Base-by-base conservation (phyloP, 1,140 invertebrate genomes). In the Pomacea maculata region DNA sequence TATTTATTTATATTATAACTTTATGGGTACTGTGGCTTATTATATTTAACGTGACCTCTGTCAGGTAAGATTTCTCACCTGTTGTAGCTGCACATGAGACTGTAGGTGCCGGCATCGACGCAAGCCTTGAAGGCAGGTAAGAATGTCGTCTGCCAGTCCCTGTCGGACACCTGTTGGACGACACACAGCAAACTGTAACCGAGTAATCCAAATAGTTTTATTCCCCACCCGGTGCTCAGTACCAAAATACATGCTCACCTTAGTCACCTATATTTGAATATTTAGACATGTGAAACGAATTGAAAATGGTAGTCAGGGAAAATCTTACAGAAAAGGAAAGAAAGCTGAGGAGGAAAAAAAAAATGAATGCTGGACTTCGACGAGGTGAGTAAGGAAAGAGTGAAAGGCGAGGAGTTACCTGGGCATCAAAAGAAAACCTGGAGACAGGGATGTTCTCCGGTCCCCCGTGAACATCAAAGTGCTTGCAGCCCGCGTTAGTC, bases 121-220 rank as follows among this genome's bases (percentile, higher is more conserved):
- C 91, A 91, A 1, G 57, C 75, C 61, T 82, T 82, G 81, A 91
- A 91, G 21, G 87, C 87, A 17, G 91, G 91, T 15, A 91, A 82
- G 74, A 88, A 91, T 0, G 91, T 91, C 19, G 88, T 80, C 68
- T 84, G 68, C 86, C 84, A 87, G 80, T 91, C 91, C 64, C 87
- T 80, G 52, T 86, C 86, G 45, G 82, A 76, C 9, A 88, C 87
- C 87, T 88, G 71, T n/a, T 74, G 68, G 25, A 68, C 72, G 29
- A 83, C 25, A 74, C 34, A 57, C 29, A 73, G 17, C 11, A 21
- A 29, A 25, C 25, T 45, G 15, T 61, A 61, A 61, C 15, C 9
- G 15, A 61, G 17, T 17, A 75, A 45, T 34, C 73, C 12, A n/a
- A 14, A 55, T 75, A n/a, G 10, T 8, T 61, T 61, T 61, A 11